These are phyloP conservation scores for Diplodus puntazzo DNA, from an alignment of 2,797 vertebrate genomes.

Conservation along the genomic window DNA sequence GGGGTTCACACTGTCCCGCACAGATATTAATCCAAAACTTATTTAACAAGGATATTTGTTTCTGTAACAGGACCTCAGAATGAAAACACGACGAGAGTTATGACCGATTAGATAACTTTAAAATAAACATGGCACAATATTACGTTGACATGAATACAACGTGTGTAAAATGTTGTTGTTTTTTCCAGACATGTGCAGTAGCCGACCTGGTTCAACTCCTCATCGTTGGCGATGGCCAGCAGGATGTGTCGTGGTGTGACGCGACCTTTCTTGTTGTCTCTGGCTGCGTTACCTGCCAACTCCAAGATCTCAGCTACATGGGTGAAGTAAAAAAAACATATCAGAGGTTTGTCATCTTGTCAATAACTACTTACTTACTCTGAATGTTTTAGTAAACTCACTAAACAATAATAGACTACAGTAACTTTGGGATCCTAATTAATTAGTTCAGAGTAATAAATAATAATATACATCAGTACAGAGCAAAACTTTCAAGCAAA, in stretches of 20 bases:
- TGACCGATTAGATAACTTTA: neutral
- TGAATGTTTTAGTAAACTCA: neutral
- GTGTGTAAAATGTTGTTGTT: neutral
- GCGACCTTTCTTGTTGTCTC: slow-evolving; percentile 99
- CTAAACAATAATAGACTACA: neutral
- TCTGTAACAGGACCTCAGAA: neutral
- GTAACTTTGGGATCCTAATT: neutral
- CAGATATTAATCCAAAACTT: neutral
- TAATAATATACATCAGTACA: neutral
- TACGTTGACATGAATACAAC: neutral
- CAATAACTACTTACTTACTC: neutral
- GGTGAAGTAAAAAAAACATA: neutral
- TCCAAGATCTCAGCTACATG: slow-evolving; percentile 95
- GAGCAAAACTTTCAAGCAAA: neutral
- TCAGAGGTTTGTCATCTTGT: neutral
- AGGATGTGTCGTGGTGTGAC: slow-evolving; percentile 95
- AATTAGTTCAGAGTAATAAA: neutral
- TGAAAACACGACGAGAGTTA: neutral
- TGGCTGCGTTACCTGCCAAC: slow-evolving; percentile 97
- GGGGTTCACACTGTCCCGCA: neutral
- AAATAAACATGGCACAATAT: neutral
- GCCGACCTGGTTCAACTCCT: slow-evolving; percentile 97
- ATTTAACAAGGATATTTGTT: too few relatives aligned
- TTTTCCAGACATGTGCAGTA: neutral
- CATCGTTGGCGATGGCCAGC: slow-evolving; percentile 96